A percentile compares a stretch with the other conserved stretches of the same genome.
These are phyloP conservation scores for Papilio machaon DNA, from an alignment of 1,140 invertebrate species.

Conservation along the genomic window DNA sequence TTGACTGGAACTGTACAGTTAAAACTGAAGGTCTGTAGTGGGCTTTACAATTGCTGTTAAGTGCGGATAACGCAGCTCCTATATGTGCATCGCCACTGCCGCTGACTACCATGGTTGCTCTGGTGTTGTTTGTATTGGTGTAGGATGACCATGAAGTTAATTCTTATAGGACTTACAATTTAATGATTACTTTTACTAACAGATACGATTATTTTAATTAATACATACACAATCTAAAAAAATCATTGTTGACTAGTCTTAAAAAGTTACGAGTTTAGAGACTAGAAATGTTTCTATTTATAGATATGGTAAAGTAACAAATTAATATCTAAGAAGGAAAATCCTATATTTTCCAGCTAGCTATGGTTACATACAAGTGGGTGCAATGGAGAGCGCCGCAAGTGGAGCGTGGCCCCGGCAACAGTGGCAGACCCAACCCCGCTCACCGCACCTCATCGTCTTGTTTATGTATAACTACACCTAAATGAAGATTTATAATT, in stretches of 20 bases:
- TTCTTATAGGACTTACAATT: not conserved
- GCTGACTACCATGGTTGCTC: not conserved
- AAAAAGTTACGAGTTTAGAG: too few species aligned
- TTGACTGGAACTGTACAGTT: too few species aligned
- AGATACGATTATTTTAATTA: too few species aligned
- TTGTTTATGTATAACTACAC: not conserved
- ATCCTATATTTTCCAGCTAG: not conserved
- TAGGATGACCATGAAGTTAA: not conserved
- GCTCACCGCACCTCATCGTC: not conserved
- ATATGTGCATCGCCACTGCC: not conserved
- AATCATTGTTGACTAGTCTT: too few species aligned
- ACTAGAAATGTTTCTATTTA: too few species aligned
- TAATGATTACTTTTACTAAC: too few species aligned
- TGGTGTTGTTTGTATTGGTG: not conserved
- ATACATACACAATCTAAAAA: too few species aligned
- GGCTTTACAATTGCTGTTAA: not conserved
- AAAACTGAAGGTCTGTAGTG: too few species aligned
- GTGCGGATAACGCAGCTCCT: not conserved
- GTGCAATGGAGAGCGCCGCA: constrained; percentile 23
- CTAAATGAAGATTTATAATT: not conserved
- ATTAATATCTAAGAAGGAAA: not conserved
- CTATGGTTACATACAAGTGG: not conserved
- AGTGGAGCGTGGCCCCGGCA: constrained; percentile 16
- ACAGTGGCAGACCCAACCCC: not conserved
- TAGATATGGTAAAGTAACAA: too few species aligned